A percentile compares a stretch with the other conserved stretches of the same genome.
Evolutionary conservation across 2,113 vertebrate species (phyloP).

Genomic region (Plectropomus leopardus): DNA sequence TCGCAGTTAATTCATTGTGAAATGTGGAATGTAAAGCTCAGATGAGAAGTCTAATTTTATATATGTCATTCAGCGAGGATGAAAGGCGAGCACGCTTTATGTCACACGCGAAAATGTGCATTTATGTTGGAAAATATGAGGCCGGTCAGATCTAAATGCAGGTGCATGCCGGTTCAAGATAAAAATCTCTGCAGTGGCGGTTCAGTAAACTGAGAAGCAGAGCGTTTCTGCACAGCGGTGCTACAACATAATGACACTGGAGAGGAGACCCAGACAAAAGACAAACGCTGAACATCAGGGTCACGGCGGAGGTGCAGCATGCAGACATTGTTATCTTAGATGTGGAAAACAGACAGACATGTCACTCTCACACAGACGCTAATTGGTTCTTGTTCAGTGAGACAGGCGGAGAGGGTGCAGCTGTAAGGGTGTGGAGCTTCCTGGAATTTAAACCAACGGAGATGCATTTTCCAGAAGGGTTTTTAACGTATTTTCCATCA

Average conservation of each 20-base stretch:
- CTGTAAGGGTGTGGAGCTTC: slow-evolving; percentile 65
- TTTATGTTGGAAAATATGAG: slow-evolving; percentile 22
- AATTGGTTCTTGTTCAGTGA: slow-evolving; percentile 43
- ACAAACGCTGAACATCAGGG: neutral
- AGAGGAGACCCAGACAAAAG: slow-evolving; percentile 12
- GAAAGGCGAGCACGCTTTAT: neutral
- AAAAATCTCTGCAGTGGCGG: slow-evolving; percentile 25
- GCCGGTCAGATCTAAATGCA: neutral
- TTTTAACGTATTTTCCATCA: slow-evolving; percentile 39
- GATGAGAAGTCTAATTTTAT: slow-evolving; percentile 27
- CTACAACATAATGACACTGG: slow-evolving; percentile 9
- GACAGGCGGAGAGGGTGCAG: slow-evolving; percentile 14
- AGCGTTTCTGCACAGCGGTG: neutral
- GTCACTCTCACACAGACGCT: slow-evolving; percentile 7
- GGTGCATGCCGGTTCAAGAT: slow-evolving; percentile 38
- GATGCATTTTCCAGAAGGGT: slow-evolving; percentile 43
- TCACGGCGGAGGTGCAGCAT: slow-evolving; percentile 24
- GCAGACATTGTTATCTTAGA: slow-evolving; percentile 30
- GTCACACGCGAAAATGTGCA: slow-evolving; percentile 15
- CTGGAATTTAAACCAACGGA: slow-evolving; percentile 61
- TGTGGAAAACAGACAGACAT: slow-evolving; percentile 38
- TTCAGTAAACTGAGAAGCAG: slow-evolving; percentile 20
- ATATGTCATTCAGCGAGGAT: neutral
- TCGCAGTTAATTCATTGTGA: slow-evolving; percentile 16
- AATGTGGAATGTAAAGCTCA: slow-evolving; percentile 47